These are phyloP conservation scores for Drosophila cyrtoloma DNA, from an alignment of 2,888 invertebrate genomes.

Conservation along the genomic window DNA sequence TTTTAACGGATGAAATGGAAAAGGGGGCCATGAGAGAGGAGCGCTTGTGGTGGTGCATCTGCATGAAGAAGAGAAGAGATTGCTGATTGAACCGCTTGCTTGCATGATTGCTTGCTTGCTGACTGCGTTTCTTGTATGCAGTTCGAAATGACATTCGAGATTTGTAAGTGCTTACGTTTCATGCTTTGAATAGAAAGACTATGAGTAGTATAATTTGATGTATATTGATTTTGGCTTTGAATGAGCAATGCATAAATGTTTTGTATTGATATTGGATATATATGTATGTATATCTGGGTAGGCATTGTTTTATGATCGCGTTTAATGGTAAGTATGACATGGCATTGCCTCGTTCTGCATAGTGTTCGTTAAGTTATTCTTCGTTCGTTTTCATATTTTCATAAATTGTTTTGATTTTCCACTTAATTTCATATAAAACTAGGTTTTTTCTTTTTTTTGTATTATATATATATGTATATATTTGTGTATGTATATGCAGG, in stretches of 20 bases:
- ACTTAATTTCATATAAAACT: conserved; percentile 58
- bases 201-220: conserved; percentile 17
- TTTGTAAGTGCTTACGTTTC: conserved; percentile 8
- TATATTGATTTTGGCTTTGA: conserved; percentile 27
- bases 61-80: conserved; percentile 3
- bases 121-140: neutral
- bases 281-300: conserved; percentile 25
- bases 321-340: conserved; percentile 38
- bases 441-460: conserved; percentile 23
- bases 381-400: conserved; percentile 33
- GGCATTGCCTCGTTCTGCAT: conserved; percentile 43
- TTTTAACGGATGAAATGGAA: conserved; percentile 31
- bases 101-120: neutral
- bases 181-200: conserved; percentile 11
- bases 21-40: conserved; percentile 3
- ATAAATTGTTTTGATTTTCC: conserved; percentile 26
- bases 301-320: conserved; percentile 33
- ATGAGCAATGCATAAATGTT: conserved; percentile 44
- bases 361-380: conserved; percentile 20
- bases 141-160: conserved; percentile 7
- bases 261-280: conserved; percentile 5
- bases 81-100: conserved; percentile 4
- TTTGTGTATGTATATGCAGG: conserved; percentile 36
- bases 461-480: conserved; percentile 29
- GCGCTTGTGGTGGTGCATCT: neutral